phyloP scores from a whole-genome alignment of 2,888 invertebrate genomes.

The Lacanobia wlatinum region DNA sequence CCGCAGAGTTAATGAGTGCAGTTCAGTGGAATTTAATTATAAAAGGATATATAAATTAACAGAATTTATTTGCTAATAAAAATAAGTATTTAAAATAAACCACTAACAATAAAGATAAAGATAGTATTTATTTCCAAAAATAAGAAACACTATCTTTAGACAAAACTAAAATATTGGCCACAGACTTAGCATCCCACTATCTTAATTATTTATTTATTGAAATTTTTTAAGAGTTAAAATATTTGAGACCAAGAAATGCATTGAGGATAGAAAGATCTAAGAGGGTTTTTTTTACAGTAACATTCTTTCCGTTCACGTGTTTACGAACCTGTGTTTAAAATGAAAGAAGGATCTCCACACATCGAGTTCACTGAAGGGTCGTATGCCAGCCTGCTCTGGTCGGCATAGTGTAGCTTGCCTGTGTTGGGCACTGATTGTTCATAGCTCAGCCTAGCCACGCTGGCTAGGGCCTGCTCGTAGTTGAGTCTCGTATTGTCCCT shows the following conservation, averaged over 20 bases:
- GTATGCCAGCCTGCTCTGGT: slow-evolving; percentile 83
- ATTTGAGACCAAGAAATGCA: not conserved
- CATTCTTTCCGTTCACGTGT: not conserved
- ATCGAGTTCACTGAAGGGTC: slow-evolving; percentile 83
- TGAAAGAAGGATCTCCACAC: slow-evolving; percentile 82
- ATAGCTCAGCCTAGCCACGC: slow-evolving; percentile 83
- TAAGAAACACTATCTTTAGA: not conserved
- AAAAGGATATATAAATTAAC: slow-evolving; percentile 18
- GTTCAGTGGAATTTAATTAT: slow-evolving; percentile 30
- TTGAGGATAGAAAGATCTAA: not conserved
- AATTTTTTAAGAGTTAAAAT: not conserved
- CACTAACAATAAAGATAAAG: slow-evolving; percentile 7
- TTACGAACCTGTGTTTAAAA: slow-evolving; percentile 82
- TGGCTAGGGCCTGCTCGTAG: slow-evolving; percentile 84
- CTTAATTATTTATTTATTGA: not conserved
- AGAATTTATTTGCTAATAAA: slow-evolving; percentile 11
- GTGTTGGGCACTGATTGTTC: slow-evolving; percentile 80
- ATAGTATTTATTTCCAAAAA: not conserved
- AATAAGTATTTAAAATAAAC: slow-evolving; percentile 21
- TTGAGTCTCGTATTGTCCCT: slow-evolving; percentile 82
- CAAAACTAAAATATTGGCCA: not conserved
- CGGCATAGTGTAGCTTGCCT: slow-evolving; percentile 82
- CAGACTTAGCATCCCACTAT: not conserved
- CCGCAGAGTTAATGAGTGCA: slow-evolving; percentile 43
- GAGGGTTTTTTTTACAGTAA: not conserved